These are phyloP conservation scores for Catalaphyllia jardinei DNA, from an alignment of 64 coral and sea anemone genomes.

Conservation along the genomic window DNA sequence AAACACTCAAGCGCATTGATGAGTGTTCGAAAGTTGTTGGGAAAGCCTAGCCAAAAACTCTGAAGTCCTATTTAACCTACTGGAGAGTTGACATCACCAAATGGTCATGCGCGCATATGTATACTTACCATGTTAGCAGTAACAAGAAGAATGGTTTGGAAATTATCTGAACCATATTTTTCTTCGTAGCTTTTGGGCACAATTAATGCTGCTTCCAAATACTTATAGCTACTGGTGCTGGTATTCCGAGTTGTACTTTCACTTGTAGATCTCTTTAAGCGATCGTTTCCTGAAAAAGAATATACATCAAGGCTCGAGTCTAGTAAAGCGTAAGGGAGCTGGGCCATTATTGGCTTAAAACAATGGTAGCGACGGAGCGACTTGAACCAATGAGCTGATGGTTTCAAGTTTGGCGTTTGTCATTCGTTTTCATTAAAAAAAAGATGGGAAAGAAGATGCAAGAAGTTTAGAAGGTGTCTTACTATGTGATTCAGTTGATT, in stretches of 20 bases:
- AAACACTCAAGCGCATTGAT: too few relatives aligned
- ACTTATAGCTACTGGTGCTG: not conserved
- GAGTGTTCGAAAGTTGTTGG: too few relatives aligned
- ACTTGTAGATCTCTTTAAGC: not conserved
- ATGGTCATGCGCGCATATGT: not conserved
- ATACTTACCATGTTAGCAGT: conserved; percentile 24
- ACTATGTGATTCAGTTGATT: too few relatives aligned
- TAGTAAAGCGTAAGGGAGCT: too few relatives aligned
- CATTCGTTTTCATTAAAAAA: too few relatives aligned
- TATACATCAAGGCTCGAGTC: not conserved
- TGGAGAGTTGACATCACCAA: too few relatives aligned
- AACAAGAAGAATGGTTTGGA: not conserved
- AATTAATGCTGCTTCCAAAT: conserved; percentile 30
- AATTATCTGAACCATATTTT: not conserved
- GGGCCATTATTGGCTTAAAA: too few relatives aligned
- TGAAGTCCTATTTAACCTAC: not conserved
- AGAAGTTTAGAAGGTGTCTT: too few relatives aligned
- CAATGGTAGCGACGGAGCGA: too few relatives aligned
- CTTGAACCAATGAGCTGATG: too few relatives aligned
- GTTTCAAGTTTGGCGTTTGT: too few relatives aligned
- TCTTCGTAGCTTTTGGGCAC: not conserved
- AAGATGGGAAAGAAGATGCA: too few relatives aligned
- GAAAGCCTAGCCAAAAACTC: not conserved
- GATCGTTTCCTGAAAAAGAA: not conserved
- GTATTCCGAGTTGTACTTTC: not conserved